Evolutionary conservation across 2,888 invertebrate species (phyloP).

Genomic region (Drosophila villosipedis): DNA sequence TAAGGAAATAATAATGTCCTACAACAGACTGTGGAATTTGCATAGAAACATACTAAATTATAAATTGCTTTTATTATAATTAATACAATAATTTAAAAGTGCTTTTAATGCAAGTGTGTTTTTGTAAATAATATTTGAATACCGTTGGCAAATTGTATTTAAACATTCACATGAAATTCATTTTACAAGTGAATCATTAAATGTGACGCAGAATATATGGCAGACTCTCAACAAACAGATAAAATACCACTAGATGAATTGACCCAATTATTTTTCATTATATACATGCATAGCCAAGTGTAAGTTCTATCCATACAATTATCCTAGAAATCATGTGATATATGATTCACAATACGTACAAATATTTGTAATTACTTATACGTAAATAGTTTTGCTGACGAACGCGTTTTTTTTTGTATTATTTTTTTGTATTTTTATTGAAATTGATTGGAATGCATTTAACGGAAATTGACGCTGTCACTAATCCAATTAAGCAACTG

Average conservation of each 20-base stretch:
- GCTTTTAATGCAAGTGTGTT: not conserved
- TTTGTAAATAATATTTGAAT: too few relatives aligned
- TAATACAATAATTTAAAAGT: not conserved
- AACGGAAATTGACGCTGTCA: slow-evolving; percentile 32
- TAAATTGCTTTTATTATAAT: not conserved
- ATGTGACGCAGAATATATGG: not conserved
- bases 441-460: slow-evolving; percentile 60
- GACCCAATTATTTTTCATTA: not conserved
- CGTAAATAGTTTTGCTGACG: not conserved
- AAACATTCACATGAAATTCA: not conserved
- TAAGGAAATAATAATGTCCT: not conserved
- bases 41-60: not conserved
- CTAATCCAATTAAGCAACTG: slow-evolving; percentile 68
- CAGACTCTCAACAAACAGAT: not conserved
- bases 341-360: not conserved
- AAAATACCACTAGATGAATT: not conserved
- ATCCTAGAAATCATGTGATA: not conserved
- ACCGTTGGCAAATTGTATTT: not conserved
- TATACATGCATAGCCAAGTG: not conserved
- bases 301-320: not conserved
- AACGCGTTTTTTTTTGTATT: not conserved
- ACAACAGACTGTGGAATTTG: not conserved
- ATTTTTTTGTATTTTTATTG: slow-evolving; percentile 16
- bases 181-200: not conserved
- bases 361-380: not conserved